phyloP scores from a whole-genome alignment of 2,113 vertebrate genomes.

The Cacatua alba region DNA sequence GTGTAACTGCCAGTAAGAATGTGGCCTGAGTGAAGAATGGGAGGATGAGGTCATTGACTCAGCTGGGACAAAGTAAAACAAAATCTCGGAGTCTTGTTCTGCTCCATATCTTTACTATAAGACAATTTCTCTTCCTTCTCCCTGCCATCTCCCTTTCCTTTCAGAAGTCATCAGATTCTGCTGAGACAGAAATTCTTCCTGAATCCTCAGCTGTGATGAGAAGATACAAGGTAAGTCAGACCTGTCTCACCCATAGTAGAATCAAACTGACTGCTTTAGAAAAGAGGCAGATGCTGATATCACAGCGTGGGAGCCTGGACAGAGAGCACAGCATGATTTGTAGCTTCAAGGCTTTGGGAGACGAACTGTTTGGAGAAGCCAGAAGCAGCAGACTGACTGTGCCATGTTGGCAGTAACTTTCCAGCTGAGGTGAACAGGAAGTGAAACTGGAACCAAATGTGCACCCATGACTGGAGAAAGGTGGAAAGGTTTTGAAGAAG shows the following conservation, averaged over 20 bases:
- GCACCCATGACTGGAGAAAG: neutral
- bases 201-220: neutral
- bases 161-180: neutral
- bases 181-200: neutral
- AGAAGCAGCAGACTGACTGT: constrained; percentile 28
- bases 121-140: neutral
- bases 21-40: neutral
- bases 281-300: constrained; percentile 10
- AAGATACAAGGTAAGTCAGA: constrained; percentile 52
- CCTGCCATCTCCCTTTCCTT: neutral
- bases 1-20: neutral
- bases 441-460: neutral
- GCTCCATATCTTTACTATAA: neutral
- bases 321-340: constrained; percentile 20
- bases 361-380: constrained; percentile 38
- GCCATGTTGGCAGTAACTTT: constrained; percentile 43
- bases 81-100: neutral
- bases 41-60: neutral
- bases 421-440: constrained; percentile 14
- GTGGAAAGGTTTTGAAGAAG: neutral
- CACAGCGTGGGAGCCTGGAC: neutral
- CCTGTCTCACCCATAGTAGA: neutral
- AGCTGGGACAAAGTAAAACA: neutral
- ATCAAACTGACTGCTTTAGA: constrained; percentile 16
- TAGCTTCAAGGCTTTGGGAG: constrained; percentile 37